Base-by-base conservation (phyloP, 2,113 vertebrate species). In the Numenius arquata region DNA sequence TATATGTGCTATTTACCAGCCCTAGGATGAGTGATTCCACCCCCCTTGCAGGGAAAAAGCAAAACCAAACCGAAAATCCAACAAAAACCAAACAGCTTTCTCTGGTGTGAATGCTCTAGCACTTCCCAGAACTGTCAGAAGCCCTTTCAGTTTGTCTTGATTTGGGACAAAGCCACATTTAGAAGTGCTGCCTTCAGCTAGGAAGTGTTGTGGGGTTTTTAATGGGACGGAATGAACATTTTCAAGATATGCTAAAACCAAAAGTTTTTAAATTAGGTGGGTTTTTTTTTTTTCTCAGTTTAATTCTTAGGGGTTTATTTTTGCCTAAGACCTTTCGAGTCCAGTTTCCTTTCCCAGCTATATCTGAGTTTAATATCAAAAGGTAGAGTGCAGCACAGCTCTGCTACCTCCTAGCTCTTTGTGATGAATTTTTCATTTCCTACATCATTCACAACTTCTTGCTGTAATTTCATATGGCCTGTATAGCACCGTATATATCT, bases 351-450 rank as follows among this genome's bases (percentile, higher is more conserved):
- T 85, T 30, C 71, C 70, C 62, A 32, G 40, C 45, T 91, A 25
- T 96, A 96, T 95, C 94, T 91, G 80, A 72, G 50, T 95, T 97
- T 96, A 96, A 95, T 95, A 95, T 97, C 96, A 83, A 93, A 96
- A 92, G 25, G 48, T 73, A 88, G 32, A 93, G 74, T 73, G 58
- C 74, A 85, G 67, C 66, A 83, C 36, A 81, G 66, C 76, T 92
- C 61, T 93, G 75, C 62, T 83, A 88, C 79, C 40, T 97, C 58
- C 56, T 71, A 76, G 66, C 34, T 93, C 94, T 96, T 95, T 97
- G 94, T 95, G 88, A 97, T 30, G 0, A 93, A 86, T 95, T 96
- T 97, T 95, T 95, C 94, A 97, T 96, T 97, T 96, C 94, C 95
- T 93, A 91, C 78, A 94, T 87, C 89, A 95, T 95, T 96, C 87